Evolutionary conservation across 2,113 vertebrate genomes (phyloP), one percentile per base, ranked within the genome.

Genomic region (human): DNA sequence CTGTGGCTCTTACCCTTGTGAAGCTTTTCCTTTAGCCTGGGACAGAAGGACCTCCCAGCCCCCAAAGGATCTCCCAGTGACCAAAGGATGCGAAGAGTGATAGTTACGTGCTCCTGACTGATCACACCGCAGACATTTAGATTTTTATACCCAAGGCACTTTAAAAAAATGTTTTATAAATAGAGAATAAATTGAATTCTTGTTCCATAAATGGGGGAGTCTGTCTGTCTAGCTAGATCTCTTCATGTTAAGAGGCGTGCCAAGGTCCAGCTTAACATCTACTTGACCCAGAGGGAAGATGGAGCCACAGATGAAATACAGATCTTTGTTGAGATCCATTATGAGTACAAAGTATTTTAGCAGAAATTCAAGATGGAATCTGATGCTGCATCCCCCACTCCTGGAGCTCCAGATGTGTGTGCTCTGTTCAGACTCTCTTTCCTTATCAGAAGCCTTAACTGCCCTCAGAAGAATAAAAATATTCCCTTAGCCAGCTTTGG

Each of bases 131-230:
- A 20, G 78, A 70, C 12, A 1, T 72, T 92, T 85, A 92, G 92
- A 79, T 79, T 89, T 64, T 82, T 84, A 38, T 89, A 68, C 45
- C 75, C 57, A 40, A 35, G 3, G 55, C 12, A 75, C 35, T 23
- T 94, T 96, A 86, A 90, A 87, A 64, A 61, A 64, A 95, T 11
- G 40, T 75, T 96, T 94, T 97, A 96, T 97, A 98, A 92, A 2
- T 9, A 59, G 90, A 91, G 93, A 99, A 97, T 98, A 98, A 99
- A 98, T 32, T 4, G 68, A 76, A 73, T 32, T 5, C 1, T 97
- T 98, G 94, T 98, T 96, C 90, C 72, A 89, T 72, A 30, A 93
- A 38, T 57, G 22, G 20, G 48, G 17, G 30, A 14, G 27, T 90
- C 45, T 68, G 1, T 92, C 40, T 87, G 32, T 72, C 81, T 86